A percentile compares a stretch with the other conserved stretches of the same genome.
Evolutionary conservation across 1,140 invertebrate species (phyloP).

Genomic region (Sminthurinus signatus): DNA sequence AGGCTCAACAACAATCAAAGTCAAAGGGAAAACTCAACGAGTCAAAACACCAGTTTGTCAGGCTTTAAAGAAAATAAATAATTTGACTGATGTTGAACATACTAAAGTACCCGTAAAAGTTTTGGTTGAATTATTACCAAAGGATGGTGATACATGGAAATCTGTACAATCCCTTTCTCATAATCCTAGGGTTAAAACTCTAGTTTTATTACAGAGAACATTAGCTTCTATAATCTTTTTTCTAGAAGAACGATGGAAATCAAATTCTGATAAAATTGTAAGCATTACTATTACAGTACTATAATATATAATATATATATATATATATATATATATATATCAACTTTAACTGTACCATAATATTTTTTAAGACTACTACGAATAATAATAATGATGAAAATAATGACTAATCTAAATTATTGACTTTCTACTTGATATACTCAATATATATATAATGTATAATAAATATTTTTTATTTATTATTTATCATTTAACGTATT

Average conservation of each 20-base stretch:
- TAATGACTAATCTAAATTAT: no score
- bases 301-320: no score
- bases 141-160: slow-evolving; percentile 69
- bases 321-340: no score
- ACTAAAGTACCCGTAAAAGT: slow-evolving; percentile 73
- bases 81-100: slow-evolving; percentile 71
- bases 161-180: slow-evolving; percentile 77
- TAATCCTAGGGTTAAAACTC: slow-evolving; percentile 75
- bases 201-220: slow-evolving; percentile 67
- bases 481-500: not conserved
- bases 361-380: no score
- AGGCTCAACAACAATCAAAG: slow-evolving; percentile 70
- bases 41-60: slow-evolving; percentile 87
- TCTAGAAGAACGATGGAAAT: slow-evolving; percentile 69
- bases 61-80: slow-evolving; percentile 77
- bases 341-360: no score
- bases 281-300: no score
- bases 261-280: slow-evolving; percentile 44
- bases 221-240: slow-evolving; percentile 65
- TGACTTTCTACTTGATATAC: no score
- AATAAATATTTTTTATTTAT: no score
- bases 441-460: no score
- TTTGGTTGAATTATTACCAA: slow-evolving; percentile 66
- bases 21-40: slow-evolving; percentile 75
- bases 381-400: slow-evolving; percentile 10